Conservation (phyloP, 53 echinoderm and acorn worm species). For the Stichopus horrens region DNA sequence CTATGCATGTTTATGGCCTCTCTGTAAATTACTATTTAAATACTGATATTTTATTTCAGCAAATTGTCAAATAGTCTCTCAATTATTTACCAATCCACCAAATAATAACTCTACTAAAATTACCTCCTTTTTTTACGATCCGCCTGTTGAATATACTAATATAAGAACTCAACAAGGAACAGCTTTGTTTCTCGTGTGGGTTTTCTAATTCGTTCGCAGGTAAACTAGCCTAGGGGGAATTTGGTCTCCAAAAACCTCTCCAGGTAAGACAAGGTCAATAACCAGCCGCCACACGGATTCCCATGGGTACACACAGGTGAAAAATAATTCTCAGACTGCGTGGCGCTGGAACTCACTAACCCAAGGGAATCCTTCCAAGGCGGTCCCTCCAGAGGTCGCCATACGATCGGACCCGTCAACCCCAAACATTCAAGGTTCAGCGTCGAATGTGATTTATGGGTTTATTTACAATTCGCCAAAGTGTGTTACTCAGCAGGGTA, state of each 20-base stretch:
- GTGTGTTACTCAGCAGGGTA: background rate
- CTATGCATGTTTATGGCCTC: no score
- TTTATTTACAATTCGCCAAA: conserved; percentile 2
- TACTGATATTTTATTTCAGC: background rate
- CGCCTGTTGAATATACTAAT: conserved; percentile 25
- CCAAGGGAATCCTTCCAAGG: background rate
- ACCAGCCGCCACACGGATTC: background rate
- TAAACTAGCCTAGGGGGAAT: conserved; percentile 39
- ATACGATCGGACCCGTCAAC: background rate
- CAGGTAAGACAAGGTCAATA: conserved; percentile 32
- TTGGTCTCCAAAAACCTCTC: background rate
- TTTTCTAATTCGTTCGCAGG: conserved; percentile 1
- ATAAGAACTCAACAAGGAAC: conserved; percentile 24
- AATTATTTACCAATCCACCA: background rate
- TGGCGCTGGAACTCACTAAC: conserved; percentile 14
- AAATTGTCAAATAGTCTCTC: background rate
- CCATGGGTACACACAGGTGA: conserved; percentile 31
- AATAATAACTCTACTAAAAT: background rate
- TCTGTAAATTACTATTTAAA: background rate
- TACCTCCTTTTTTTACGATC: background rate
- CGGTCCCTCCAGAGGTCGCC: background rate
- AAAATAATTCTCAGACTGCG: conserved; percentile 24
- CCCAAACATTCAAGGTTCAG: background rate
- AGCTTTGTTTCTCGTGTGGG: conserved; percentile 18
- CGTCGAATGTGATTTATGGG: conserved; percentile 14